Conservation (phyloP, 2,797 vertebrate species). For the Sebastolobus altivelis region DNA sequence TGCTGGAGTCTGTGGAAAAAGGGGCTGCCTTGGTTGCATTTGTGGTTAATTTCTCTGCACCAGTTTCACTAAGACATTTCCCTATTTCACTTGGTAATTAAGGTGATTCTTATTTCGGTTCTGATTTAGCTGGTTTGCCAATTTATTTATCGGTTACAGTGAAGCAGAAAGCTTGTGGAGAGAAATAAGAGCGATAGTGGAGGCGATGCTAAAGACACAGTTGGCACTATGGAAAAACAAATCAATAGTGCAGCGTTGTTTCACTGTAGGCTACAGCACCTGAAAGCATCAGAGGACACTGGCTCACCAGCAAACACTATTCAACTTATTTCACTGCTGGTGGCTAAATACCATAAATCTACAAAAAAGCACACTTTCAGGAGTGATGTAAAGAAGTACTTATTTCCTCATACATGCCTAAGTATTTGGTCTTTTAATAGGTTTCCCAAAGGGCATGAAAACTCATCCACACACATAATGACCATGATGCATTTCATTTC, state of each 20-base stretch:
- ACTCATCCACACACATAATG: slow-evolving; percentile 43
- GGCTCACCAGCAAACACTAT: slow-evolving; percentile 57
- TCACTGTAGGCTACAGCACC: slow-evolving; percentile 68
- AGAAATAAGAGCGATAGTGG: slow-evolving; percentile 36
- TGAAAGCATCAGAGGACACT: slow-evolving; percentile 62
- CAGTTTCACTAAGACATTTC: slow-evolving; percentile 43
- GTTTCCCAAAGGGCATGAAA: slow-evolving; percentile 50
- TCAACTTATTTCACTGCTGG: slow-evolving; percentile 50
- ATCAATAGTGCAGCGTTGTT: slow-evolving; percentile 73
- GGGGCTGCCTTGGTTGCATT: slow-evolving; percentile 32
- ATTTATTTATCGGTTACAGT: slow-evolving; percentile 48
- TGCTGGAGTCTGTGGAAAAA: slow-evolving; percentile 24
- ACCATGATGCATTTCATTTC: slow-evolving; percentile 50
- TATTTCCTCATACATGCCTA: slow-evolving; percentile 28
- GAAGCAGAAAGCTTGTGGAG: slow-evolving; percentile 33
- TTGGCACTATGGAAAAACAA: slow-evolving; percentile 60
- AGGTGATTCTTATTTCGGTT: slow-evolving; percentile 51
- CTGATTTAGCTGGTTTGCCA: slow-evolving; percentile 48
- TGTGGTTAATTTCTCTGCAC: slow-evolving; percentile 54
- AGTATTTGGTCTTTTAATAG: slow-evolving; percentile 61
- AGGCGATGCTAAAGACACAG: slow-evolving; percentile 53
- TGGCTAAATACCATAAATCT: slow-evolving; percentile 57
- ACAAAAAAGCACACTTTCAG: slow-evolving; percentile 29
- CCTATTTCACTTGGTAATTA: slow-evolving; percentile 59
- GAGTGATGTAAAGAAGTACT: slow-evolving; percentile 49